Evolutionary conservation across 1,140 invertebrate species (phyloP).

Genomic region (Sycophaga agraensis): DNA sequence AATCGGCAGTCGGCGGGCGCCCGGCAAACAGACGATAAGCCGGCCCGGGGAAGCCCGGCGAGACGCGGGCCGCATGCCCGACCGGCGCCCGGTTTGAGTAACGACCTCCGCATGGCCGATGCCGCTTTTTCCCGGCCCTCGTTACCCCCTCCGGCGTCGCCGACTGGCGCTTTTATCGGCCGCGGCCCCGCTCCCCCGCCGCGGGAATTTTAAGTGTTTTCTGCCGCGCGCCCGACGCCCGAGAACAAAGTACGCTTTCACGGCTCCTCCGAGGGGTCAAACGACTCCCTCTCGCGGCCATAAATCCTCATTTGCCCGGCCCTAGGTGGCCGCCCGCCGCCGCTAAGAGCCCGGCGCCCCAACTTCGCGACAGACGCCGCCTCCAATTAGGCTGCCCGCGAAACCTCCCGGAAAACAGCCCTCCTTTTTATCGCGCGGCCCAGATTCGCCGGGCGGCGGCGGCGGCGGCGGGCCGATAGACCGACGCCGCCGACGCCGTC

Average conservation of each 20-base stretch:
- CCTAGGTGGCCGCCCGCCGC: no score
- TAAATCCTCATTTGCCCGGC: conserved; percentile 31
- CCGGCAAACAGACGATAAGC: conserved; percentile 4
- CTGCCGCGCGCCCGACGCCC: conserved; percentile 29
- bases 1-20: not conserved
- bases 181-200: conserved; percentile 28
- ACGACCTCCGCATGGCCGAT: conserved; percentile 37
- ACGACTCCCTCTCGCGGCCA: conserved; percentile 1
- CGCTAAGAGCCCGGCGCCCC: not conserved
- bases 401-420: no score
- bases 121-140: conserved; percentile 29
- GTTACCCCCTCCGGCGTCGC: conserved; percentile 10
- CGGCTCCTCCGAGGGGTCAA: conserved; percentile 11
- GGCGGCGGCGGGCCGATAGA: not conserved
- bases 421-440: no score
- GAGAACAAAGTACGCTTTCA: conserved; percentile 32
- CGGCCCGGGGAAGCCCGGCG: no score
- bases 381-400: not conserved
- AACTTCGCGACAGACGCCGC: not conserved
- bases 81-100: conserved; percentile 34
- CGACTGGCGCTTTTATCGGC: conserved; percentile 31
- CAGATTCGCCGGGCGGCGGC: not conserved
- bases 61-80: conserved; percentile 10
- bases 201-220: conserved; percentile 33
- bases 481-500: not conserved